A percentile compares a stretch with the other conserved stretches of the same genome.
Conservation (phyloP, 53 echinoderm and acorn worm genomes). For the Actinopyga echinites region DNA sequence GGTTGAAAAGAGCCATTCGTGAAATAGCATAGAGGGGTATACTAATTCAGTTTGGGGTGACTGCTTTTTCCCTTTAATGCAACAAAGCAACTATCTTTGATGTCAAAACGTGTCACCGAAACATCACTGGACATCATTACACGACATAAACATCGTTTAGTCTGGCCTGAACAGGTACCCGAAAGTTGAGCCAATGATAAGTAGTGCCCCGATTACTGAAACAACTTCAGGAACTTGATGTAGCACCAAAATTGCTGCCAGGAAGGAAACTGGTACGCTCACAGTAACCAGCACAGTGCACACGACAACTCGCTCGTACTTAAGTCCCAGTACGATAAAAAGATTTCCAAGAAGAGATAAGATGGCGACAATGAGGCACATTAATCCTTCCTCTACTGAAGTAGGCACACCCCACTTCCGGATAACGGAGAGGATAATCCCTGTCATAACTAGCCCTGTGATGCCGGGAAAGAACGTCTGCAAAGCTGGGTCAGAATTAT, state of each 20-base stretch:
- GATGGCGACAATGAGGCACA: not conserved
- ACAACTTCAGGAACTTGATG: not conserved
- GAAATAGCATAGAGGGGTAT: too few relatives aligned
- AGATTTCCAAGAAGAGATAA: not conserved
- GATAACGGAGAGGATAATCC: not conserved
- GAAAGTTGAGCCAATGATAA: not conserved
- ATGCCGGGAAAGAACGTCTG: not conserved
- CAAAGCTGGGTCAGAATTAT: not conserved
- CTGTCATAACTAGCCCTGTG: not conserved
- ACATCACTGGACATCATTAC: too few relatives aligned
- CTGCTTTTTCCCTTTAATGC: too few relatives aligned
- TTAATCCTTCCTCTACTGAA: not conserved
- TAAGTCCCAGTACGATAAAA: not conserved
- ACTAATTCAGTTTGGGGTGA: too few relatives aligned
- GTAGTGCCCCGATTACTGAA: not conserved
- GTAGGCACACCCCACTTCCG: not conserved
- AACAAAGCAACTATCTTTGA: too few relatives aligned
- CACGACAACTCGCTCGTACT: not conserved
- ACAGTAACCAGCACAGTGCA: not conserved
- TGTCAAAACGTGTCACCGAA: too few relatives aligned
- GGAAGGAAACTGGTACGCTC: not conserved
- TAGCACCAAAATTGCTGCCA: not conserved
- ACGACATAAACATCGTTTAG: too few relatives aligned
- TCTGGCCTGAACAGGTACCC: not conserved
- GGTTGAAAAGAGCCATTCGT: too few relatives aligned